Evolutionary conservation across 2,888 invertebrate genomes (phyloP).

Genomic region (Epinotia bilunana): DNA sequence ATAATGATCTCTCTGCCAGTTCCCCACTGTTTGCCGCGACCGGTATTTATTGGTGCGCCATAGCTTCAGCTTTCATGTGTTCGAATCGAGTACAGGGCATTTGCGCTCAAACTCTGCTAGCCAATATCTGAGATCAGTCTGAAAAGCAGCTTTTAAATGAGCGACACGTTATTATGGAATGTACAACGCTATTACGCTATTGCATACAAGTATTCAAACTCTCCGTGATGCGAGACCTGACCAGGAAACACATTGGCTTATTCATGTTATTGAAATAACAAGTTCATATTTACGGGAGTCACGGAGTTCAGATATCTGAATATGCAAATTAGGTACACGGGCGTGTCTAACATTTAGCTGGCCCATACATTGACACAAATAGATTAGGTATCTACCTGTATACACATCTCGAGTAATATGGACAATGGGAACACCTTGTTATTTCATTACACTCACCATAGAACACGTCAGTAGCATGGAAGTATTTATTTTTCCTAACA

Average conservation of each 20-base stretch:
- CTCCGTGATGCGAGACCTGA: constrained; percentile 13
- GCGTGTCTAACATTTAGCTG: not conserved
- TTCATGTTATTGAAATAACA: constrained; percentile 36
- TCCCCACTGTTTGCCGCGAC: not conserved
- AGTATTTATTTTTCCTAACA: not conserved
- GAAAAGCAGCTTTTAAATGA: not conserved
- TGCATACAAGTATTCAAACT: constrained; percentile 19
- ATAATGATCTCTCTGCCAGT: not conserved
- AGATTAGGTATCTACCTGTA: not conserved
- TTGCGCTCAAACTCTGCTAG: not conserved
- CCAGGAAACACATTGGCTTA: constrained; percentile 20
- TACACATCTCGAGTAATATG: not conserved
- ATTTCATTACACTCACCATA: constrained; percentile 26
- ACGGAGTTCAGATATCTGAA: not conserved
- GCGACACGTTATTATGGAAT: no score
- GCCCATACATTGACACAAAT: not conserved
- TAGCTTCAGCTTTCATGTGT: not conserved
- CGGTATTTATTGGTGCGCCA: not conserved
- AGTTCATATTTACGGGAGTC: not conserved
- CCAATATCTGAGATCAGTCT: not conserved
- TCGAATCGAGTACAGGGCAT: not conserved
- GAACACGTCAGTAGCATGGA: not conserved
- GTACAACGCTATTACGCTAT: constrained; percentile 1
- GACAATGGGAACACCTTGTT: constrained; percentile 21
- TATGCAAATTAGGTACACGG: not conserved